phyloP scores from a whole-genome alignment of 2,113 vertebrate species.

The Willisornis vidua region DNA sequence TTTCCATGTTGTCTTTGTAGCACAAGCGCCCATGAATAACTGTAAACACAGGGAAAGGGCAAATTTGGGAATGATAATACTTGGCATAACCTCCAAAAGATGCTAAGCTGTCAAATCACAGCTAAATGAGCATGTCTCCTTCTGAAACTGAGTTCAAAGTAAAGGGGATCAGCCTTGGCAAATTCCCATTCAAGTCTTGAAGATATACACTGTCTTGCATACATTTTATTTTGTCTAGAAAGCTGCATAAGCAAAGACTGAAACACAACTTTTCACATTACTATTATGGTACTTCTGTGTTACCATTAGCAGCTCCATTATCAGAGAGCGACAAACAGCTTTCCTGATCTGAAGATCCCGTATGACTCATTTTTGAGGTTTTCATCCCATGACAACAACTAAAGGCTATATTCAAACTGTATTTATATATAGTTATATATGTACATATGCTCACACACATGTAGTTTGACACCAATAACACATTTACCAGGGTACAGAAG shows the following conservation, averaged over 20 bases:
- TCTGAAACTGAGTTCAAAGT: not conserved
- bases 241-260: not conserved
- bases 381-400: not conserved
- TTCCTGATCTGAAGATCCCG: not conserved
- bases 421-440: not conserved
- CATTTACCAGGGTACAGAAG: not conserved
- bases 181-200: not conserved
- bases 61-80: not conserved
- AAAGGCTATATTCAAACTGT: not conserved
- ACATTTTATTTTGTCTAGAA: not conserved
- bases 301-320: not conserved
- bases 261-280: not conserved
- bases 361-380: not conserved
- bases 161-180: not conserved
- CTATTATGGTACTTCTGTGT: not conserved
- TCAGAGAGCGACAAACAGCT: not conserved
- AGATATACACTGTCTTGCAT: not conserved
- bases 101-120: not conserved
- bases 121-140: not conserved
- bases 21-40: accelerated
- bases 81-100: not conserved
- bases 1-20: not conserved
- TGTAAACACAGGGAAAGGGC: not conserved
- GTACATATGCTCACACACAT: too few species aligned
- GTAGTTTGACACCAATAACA: not conserved